Conservation (phyloP, 2,113 vertebrate genomes). For the Bucco capensis region DNA sequence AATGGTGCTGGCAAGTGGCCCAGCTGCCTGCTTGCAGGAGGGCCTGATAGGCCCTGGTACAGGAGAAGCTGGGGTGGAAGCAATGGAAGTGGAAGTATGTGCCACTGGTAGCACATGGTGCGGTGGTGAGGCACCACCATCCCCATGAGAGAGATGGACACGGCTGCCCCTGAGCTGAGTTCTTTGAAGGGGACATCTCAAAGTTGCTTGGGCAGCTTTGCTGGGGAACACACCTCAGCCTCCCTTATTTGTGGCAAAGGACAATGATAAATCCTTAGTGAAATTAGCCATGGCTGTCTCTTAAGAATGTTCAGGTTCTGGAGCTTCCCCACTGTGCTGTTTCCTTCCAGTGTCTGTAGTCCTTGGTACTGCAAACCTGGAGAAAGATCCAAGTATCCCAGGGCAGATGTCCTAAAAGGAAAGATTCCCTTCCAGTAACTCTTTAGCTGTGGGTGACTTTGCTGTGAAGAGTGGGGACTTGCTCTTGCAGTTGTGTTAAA, state of each 20-base stretch:
- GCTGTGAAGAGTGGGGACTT: background rate
- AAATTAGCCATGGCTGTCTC: background rate
- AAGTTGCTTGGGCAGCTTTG: background rate
- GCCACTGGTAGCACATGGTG: rapidly evolving
- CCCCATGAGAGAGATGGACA: background rate
- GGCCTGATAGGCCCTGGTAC: background rate
- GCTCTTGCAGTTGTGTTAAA: background rate
- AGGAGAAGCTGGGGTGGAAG: background rate
- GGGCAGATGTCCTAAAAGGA: background rate
- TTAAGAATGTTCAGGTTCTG: background rate
- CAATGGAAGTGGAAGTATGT: too few species aligned
- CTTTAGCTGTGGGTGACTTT: background rate
- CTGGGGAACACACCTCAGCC: rapidly evolving
- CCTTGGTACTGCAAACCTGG: background rate
- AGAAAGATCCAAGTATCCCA: background rate
- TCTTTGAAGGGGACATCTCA: background rate
- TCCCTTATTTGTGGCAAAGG: background rate
- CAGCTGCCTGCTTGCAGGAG: background rate
- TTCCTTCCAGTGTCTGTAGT: background rate
- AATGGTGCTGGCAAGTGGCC: background rate
- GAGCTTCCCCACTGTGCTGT: background rate
- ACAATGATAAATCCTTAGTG: background rate
- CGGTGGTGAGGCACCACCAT: background rate
- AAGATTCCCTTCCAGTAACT: background rate
- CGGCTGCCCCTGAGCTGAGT: background rate